Conservation (phyloP, 2,797 vertebrate genomes). For the Galago senegalensis region DNA sequence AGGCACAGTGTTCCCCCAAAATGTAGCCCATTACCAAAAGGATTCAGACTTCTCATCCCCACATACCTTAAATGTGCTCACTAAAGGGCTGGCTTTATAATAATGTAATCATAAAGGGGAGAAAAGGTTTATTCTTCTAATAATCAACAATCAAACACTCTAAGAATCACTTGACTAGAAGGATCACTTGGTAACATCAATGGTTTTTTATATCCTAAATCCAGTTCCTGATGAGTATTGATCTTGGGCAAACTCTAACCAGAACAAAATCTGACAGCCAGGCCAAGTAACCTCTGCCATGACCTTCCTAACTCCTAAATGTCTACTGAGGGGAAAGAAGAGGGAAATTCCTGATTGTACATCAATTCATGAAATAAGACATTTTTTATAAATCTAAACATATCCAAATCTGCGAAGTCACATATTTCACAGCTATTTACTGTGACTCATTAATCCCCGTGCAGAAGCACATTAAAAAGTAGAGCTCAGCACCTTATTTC, state of each 20-base stretch:
- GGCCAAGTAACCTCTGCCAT: rapidly evolving
- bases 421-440: neutral
- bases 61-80: neutral
- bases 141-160: conserved; percentile 15
- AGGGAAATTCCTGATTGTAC: neutral
- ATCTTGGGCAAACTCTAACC: conserved; percentile 43
- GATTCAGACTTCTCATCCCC: neutral
- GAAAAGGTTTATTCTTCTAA: neutral
- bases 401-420: neutral
- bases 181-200: neutral
- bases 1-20: neutral
- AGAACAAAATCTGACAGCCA: neutral
- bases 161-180: conserved; percentile 39
- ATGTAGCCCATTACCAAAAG: neutral
- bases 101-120: neutral
- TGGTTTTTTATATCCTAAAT: conserved; percentile 55
- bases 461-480: neutral
- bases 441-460: neutral
- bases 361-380: neutral
- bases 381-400: neutral
- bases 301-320: neutral
- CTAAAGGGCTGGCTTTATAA: neutral
- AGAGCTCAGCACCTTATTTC: neutral
- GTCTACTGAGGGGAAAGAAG: neutral
- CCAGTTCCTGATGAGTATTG: conserved; percentile 9